Percentiles rank a stretch among this genome's conserved stretches.
These are phyloP conservation scores for Hassar affinis DNA, from an alignment of 2,113 vertebrate genomes.

Conservation along the genomic window DNA sequence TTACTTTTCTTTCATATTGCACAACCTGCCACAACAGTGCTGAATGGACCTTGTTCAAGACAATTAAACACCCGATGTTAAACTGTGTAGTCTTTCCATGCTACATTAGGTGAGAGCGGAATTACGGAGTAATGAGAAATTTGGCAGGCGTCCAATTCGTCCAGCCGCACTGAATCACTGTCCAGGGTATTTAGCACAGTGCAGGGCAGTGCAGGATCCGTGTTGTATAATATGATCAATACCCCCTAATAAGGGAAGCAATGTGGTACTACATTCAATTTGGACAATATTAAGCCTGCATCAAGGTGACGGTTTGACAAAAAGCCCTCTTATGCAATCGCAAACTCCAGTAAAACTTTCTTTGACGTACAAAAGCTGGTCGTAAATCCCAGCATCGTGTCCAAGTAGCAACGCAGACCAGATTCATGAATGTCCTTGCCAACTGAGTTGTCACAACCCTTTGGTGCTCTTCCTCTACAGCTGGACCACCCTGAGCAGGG, in stretches of 20 bases:
- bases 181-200: background rate
- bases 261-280: slow-evolving; percentile 8
- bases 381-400: background rate
- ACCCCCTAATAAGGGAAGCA: background rate
- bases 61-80: background rate
- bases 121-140: slow-evolving; percentile 25
- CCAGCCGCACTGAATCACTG: slow-evolving; percentile 18
- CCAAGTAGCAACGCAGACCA: background rate
- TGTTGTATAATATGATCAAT: slow-evolving; percentile 22
- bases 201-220: background rate
- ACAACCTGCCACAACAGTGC: background rate
- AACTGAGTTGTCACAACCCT: slow-evolving; percentile 2
- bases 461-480: background rate
- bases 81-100: background rate
- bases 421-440: background rate
- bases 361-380: background rate
- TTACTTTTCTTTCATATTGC: background rate
- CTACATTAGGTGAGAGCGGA: background rate
- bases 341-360: slow-evolving; percentile 5
- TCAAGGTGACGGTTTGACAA: slow-evolving; percentile 16
- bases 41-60: background rate
- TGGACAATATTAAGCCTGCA: background rate
- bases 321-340: background rate
- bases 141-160: background rate
- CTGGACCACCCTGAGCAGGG: slow-evolving; percentile 33